These are phyloP conservation scores for Dolichallabes microphthalmus DNA, from an alignment of 2,113 vertebrate genomes.

Conservation along the genomic window DNA sequence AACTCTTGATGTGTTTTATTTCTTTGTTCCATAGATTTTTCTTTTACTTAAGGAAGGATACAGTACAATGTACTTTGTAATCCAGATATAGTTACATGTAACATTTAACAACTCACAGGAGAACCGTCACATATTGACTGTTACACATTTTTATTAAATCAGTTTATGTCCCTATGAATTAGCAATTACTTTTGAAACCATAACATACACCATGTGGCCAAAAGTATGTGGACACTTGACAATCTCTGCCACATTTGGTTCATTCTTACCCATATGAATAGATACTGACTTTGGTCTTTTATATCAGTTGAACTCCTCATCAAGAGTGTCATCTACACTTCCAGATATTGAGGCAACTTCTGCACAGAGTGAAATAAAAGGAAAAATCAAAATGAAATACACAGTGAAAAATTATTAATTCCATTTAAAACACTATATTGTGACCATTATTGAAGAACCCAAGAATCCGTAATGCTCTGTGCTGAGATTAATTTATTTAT, in stretches of 20 bases:
- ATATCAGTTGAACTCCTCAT: conserved; percentile 65
- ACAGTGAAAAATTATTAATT: background rate
- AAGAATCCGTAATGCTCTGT: background rate
- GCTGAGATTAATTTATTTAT: background rate
- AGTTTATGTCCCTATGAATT: background rate
- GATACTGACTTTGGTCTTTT: conserved; percentile 58
- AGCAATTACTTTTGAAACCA: background rate
- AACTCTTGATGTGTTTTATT: background rate
- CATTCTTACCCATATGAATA: conserved; percentile 40
- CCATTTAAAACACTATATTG: background rate
- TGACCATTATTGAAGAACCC: background rate
- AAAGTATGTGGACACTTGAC: background rate
- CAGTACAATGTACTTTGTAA: background rate
- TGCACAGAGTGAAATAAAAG: conserved; percentile 30
- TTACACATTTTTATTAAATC: background rate
- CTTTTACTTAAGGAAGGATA: too few relatives aligned
- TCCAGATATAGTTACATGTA: background rate
- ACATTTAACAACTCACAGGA: background rate
- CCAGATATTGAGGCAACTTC: conserved; percentile 76
- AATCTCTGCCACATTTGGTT: background rate
- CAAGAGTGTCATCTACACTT: conserved; percentile 71
- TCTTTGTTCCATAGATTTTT: background rate
- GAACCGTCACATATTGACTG: background rate
- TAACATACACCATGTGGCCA: background rate
- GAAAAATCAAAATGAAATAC: background rate